phyloP scores from a whole-genome alignment of 2,888 invertebrate genomes.

The Melangyna quadrimaculata region DNA sequence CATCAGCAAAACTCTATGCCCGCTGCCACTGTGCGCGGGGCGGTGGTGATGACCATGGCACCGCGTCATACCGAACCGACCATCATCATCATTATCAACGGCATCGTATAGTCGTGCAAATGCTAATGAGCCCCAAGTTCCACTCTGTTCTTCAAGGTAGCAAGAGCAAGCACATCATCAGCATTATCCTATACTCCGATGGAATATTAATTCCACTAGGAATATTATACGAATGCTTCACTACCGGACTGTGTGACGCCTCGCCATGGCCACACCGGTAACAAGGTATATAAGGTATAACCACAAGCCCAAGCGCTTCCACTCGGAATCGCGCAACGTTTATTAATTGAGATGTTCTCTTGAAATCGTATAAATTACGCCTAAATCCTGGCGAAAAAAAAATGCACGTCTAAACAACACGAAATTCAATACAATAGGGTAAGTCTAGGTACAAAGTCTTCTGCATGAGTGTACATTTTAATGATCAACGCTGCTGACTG shows the following conservation, averaged over 20 bases:
- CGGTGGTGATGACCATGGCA: too few species aligned
- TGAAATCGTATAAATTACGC: slow-evolving; percentile 62
- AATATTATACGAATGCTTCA: not conserved
- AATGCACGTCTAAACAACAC: slow-evolving; percentile 46
- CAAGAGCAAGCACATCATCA: not conserved
- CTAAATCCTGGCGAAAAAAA: not conserved
- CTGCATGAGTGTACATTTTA: slow-evolving; percentile 55
- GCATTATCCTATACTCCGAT: slow-evolving; percentile 17
- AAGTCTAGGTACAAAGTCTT: slow-evolving; percentile 33
- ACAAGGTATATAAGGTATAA: too few species aligned
- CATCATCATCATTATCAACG: slow-evolving; percentile 4
- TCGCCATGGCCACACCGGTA: slow-evolving; percentile 33
- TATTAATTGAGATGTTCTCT: slow-evolving; percentile 71
- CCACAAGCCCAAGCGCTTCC: slow-evolving; percentile 37
- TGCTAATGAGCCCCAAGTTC: slow-evolving; percentile 54
- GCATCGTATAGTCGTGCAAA: slow-evolving; percentile 37
- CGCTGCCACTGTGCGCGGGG: not conserved
- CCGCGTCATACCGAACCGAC: not conserved
- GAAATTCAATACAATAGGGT: slow-evolving; percentile 43
- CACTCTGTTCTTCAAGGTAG: not conserved
- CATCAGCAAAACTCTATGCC: slow-evolving; percentile 10
- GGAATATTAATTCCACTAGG: slow-evolving; percentile 58
- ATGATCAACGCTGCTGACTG: slow-evolving; percentile 37
- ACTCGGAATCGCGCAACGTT: slow-evolving; percentile 54
- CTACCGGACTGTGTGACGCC: slow-evolving; percentile 39